Conservation (phyloP, 2,113 vertebrate species). For the Pseudorectes ferrugineus region DNA sequence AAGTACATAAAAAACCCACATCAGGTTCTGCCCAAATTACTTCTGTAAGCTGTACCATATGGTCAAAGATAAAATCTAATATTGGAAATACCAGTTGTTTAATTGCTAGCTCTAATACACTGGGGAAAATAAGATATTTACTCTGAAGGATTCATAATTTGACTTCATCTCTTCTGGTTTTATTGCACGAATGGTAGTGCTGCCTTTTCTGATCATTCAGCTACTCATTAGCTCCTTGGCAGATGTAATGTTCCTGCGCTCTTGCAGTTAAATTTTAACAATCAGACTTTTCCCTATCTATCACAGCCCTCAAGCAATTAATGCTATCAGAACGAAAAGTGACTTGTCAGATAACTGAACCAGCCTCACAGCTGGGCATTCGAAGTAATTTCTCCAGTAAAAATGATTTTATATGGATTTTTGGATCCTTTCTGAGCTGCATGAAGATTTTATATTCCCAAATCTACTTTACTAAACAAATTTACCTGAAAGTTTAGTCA, state of each 20-base stretch:
- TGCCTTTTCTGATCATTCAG: slow-evolving; percentile 17
- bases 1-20: slow-evolving; percentile 18
- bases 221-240: background rate
- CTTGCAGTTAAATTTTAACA: slow-evolving; percentile 3
- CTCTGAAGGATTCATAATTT: slow-evolving; percentile 6
- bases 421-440: background rate
- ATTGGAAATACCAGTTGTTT: slow-evolving; percentile 39
- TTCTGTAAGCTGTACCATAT: slow-evolving; percentile 26
- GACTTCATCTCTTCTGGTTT: slow-evolving; percentile 12
- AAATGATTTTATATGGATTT: background rate
- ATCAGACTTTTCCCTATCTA: background rate
- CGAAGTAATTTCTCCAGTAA: background rate
- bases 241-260: background rate
- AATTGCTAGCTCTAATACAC: slow-evolving; percentile 13
- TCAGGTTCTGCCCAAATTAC: slow-evolving; percentile 24
- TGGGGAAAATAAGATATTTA: slow-evolving; percentile 27
- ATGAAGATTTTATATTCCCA: background rate
- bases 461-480: background rate
- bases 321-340: background rate
- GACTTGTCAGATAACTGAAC: background rate
- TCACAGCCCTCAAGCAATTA: background rate
- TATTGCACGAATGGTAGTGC: background rate
- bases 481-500: background rate
- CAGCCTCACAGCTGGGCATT: background rate
- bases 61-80: slow-evolving; percentile 47